Percentiles rank a stretch among this genome's conserved stretches.
phyloP scores from a whole-genome alignment of 2,888 invertebrate species.

The Lasioglossum pauxillum region DNA sequence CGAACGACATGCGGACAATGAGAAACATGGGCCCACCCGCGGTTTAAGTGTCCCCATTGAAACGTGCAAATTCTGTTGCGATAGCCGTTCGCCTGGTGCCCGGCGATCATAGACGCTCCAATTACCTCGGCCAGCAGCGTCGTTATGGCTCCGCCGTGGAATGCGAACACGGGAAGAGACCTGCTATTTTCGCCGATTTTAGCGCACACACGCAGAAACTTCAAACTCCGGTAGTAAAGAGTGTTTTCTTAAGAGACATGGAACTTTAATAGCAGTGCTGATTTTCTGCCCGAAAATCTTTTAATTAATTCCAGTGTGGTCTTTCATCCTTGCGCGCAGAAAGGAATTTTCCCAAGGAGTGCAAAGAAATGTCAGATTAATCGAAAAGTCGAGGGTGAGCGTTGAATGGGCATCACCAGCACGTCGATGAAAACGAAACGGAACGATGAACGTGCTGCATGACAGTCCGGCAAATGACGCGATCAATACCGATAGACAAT shows the following conservation, averaged over 20 bases:
- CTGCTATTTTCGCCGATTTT: neutral
- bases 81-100: constrained; percentile 33
- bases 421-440: neutral
- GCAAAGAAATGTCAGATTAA: neutral
- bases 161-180: constrained; percentile 1
- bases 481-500: constrained; percentile 40
- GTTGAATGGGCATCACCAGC: neutral
- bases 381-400: neutral
- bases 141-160: constrained; percentile 2
- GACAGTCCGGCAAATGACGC: constrained; percentile 38
- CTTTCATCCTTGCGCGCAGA: neutral
- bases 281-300: neutral
- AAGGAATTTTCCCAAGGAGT: too few species aligned
- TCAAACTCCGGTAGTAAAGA: neutral
- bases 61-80: constrained; percentile 67
- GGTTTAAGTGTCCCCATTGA: constrained; percentile 65
- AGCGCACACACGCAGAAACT: neutral
- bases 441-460: constrained; percentile 21
- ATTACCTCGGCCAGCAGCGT: constrained; percentile 48
- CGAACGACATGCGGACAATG: constrained; percentile 72
- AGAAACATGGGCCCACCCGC: constrained; percentile 71
- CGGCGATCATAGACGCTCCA: constrained; percentile 60
- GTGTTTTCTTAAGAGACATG: too few species aligned
- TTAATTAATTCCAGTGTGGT: neutral
- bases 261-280: too few species aligned